Evolutionary conservation across 37 sponge, comb jelly and placozoan genomes (phyloP).

Genomic region (Geodia barretti): DNA sequence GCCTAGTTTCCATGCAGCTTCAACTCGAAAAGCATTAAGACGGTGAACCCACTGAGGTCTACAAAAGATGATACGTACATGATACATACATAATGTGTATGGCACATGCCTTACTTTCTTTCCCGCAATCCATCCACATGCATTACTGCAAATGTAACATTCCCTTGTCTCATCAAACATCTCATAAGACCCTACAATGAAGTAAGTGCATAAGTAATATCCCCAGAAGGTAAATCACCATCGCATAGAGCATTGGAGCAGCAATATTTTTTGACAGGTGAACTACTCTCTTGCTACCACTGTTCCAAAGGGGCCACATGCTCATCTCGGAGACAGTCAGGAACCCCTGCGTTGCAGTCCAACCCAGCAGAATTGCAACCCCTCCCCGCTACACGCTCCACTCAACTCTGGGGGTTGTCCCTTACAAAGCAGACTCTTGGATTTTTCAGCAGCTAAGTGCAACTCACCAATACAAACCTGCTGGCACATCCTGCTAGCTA

Average conservation of each 20-base stretch:
- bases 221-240: background rate
- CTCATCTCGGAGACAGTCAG: no score
- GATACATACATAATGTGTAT: background rate
- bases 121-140: conserved; percentile 64
- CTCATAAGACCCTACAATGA: conserved; percentile 59
- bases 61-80: background rate
- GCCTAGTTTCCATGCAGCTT: conserved; percentile 85
- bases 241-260: background rate
- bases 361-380: no score
- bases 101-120: conserved; percentile 34
- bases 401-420: no score
- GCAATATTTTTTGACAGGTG: background rate
- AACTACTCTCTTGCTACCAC: no score
- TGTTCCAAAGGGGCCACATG: no score
- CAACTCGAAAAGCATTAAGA: conserved; percentile 69
- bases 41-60: conserved; percentile 73
- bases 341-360: no score
- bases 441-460: no score
- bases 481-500: no score
- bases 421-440: no score
- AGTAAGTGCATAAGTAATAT: background rate
- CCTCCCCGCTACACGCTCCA: no score
- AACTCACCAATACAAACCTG: no score
- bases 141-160: conserved; percentile 65
- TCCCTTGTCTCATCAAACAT: conserved; percentile 76